Base-by-base conservation (phyloP, 2,888 invertebrate genomes). In the Osedax frankpressi region DNA sequence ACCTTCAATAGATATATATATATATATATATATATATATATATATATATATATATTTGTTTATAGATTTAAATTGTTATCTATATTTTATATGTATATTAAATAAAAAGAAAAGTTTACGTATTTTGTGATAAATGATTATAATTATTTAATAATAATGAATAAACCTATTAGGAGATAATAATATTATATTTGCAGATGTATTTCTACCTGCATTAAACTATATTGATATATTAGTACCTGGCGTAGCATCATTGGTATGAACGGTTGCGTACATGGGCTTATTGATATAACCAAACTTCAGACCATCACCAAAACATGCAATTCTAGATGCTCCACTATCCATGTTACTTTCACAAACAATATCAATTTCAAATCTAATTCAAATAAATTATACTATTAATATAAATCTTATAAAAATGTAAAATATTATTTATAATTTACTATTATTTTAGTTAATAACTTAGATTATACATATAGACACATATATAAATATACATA, bases 161-260 rank as follows among this genome's bases (percentile, higher is more conserved):
- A n/a, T n/a, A n/a, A n/a, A n/a, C n/a, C n/a, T n/a, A n/a, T n/a
- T n/a, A n/a, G n/a, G n/a, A n/a, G n/a, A n/a, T n/a, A n/a, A n/a
- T n/a, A n/a, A n/a, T n/a, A n/a, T n/a, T n/a, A n/a, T n/a, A n/a
- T n/a, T n/a, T n/a, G n/a, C n/a, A n/a, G n/a, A n/a, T n/a, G n/a
- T n/a, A n/a, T n/a, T n/a, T n/a, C n/a, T n/a, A n/a, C n/a, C n/a
- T n/a, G n/a, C n/a, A n/a, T n/a, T n/a, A n/a, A n/a, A n/a, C n/a
- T n/a, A n/a, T n/a, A n/a, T n/a, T n/a, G n/a, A n/a, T n/a, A n/a
- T n/a, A n/a, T n/a, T n/a, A 19, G 6, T 44, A 76, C 76, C 76
- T 68, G 74, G 74, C 27, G 75, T 75, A 11, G 76, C 76, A 2
- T 69, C 69, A 14, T 72, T 73, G 14, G 76, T 76, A 75, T 75